A percentile compares a stretch with the other conserved stretches of the same genome.
phyloP scores from a whole-genome alignment of 2,888 invertebrate species.

The Tinea semifulvella region DNA sequence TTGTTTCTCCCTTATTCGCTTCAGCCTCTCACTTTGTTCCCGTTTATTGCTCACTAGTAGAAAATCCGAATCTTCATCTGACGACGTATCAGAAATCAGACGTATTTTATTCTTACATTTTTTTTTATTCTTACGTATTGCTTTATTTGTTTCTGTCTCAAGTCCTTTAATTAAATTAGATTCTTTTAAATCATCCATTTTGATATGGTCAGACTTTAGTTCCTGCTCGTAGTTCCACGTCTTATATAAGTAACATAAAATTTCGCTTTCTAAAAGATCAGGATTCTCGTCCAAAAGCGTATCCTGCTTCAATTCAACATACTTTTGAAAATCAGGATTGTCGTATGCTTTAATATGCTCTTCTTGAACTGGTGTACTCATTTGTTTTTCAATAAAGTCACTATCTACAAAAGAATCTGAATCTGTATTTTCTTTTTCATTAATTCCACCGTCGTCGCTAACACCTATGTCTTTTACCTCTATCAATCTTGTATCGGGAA shows the following conservation, averaged over 20 bases:
- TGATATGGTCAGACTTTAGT: conserved; percentile 36
- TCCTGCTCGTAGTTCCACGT: conserved; percentile 54
- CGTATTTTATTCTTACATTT: background rate
- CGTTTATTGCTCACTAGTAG: background rate
- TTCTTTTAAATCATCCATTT: conserved; percentile 29
- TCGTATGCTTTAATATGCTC: background rate
- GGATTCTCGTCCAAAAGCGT: conserved; percentile 56
- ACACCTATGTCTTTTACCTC: too few species aligned
- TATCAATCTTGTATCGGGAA: background rate
- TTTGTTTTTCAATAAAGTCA: too few species aligned
- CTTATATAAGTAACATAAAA: conserved; percentile 51
- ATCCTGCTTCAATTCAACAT: conserved; percentile 53
- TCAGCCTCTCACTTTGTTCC: background rate
- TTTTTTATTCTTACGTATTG: too few species aligned
- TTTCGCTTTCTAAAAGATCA: conserved; percentile 45
- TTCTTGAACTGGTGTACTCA: too few species aligned
- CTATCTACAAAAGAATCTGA: too few species aligned
- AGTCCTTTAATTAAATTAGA: conserved; percentile 40
- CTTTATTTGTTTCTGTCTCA: conserved; percentile 3
- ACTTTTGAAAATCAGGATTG: conserved; percentile 52
- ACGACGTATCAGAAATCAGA: background rate
- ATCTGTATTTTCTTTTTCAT: too few species aligned
- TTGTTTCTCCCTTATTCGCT: background rate
- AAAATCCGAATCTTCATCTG: background rate
- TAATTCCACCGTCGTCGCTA: too few species aligned